Percentiles rank a stretch among this genome's conserved stretches.
phyloP scores from a whole-genome alignment of 2,888 invertebrate species.

The Oxyscelio sp. region DNA sequence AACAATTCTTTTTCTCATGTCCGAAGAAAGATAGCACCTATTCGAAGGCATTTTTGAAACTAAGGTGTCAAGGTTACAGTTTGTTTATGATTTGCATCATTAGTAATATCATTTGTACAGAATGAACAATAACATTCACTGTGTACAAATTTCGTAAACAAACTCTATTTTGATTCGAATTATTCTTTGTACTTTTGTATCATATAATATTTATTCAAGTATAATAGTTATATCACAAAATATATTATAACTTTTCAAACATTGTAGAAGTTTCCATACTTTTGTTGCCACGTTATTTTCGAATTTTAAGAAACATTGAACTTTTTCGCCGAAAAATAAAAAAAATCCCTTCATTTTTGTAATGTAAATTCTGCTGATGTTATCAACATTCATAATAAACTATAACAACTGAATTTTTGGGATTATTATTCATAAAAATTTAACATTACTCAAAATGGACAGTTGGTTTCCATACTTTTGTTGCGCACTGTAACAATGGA shows the following conservation, averaged over 20 bases:
- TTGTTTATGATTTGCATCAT: conserved; percentile 7
- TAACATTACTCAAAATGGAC: background rate
- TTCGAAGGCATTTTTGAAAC: conserved; percentile 17
- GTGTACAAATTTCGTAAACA: conserved; percentile 18
- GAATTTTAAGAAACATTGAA: background rate
- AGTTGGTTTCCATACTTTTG: conserved; percentile 3
- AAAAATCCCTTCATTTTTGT: background rate
- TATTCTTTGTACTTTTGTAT: conserved; percentile 7
- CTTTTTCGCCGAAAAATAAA: background rate
- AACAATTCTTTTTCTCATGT: conserved; percentile 2
- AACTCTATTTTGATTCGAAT: conserved; percentile 4
- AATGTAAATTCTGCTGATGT: background rate
- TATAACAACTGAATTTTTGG: background rate
- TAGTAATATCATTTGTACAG: too few relatives aligned
- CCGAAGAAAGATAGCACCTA: conserved; percentile 8
- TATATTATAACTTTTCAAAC: background rate
- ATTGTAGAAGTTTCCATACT: conserved; percentile 6
- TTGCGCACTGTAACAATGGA: conserved; percentile 25
- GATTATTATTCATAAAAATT: background rate
- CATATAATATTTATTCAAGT: conserved; percentile 20
- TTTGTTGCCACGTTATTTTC: background rate
- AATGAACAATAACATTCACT: background rate
- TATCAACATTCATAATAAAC: background rate
- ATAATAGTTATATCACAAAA: conserved; percentile 15
- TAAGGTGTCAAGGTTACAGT: conserved; percentile 8